Evolutionary conservation across 2,888 invertebrate species (phyloP), one percentile per base, ranked within the genome.

Genomic region (Orchesellides sinensis): DNA sequence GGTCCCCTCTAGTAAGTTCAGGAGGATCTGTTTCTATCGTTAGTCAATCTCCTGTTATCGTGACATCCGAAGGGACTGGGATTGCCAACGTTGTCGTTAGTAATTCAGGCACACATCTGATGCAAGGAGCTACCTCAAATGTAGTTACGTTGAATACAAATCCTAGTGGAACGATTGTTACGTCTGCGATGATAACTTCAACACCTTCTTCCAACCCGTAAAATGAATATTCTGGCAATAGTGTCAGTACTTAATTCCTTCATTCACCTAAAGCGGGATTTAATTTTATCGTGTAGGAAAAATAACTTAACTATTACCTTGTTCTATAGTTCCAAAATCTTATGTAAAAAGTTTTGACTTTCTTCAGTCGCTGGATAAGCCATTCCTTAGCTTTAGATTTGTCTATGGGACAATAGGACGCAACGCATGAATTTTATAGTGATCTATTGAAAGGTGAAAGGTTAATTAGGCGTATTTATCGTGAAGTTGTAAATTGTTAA

Each of bases 1-100:
- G 61, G 4, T 56, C 78, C 2, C 40, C 77, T 0, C 63, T 82
- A 19, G 32, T 61, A 6, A 70, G 14, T 27, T 61, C 78, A 6
- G 69, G 59, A 0, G 78, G 78, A 59, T 49, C 68, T 6, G 29
- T 69, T 8, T 68, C 82, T 2, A 52, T 69, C 29, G 54, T 68
- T 25, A n/a, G 63, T 19, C 29, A 68, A n/a, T 35, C 63, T 10
- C 66, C 73, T 17, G 27, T 74, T 4, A 54, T 82, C 17, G 69
- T 54, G 17, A 29, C 73, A 49, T 59, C 68, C 1, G 74, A 69
- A 27, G 17, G 47, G n/a, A 47, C 35, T 21, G 69, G 19, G 6
- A 6, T 45, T 10, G 21, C 27, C 2, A 49, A 3, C 25, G 54
- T 47, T 6, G 45, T 27, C 2, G 21, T 21, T 0, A 61, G 45